Evolutionary conservation across 2,113 vertebrate genomes (phyloP), one percentile per base, ranked within the genome.

Genomic region (Zingel zingel): DNA sequence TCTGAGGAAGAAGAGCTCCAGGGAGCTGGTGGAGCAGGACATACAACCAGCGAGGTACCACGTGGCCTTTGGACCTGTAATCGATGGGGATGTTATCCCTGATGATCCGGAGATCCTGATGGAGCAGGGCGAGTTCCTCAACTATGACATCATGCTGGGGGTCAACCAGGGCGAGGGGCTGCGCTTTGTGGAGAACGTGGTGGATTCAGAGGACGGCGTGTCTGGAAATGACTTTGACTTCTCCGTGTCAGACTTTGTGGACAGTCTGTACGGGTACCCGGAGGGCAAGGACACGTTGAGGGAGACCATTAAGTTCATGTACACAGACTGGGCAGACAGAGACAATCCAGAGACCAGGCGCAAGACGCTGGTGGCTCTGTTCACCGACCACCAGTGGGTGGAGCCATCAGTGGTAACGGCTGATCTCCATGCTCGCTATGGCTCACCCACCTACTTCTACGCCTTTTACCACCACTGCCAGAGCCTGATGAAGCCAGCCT

Each of bases 381-480:
- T 99, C 89, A 99, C 98, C 0, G 98, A 99, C 88, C 98, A 99
- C 92, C 98, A 99, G 93, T 99, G 98, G 98, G 98, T 99, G 68
- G 98, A 99, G 92, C 98, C 98, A 0, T 98, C 98, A 0, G 98
- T 99, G 90, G 98, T 99, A 89, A 99, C 98, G 0, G 98, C 98
- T 0, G 98, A 99, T 87, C 96, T 99, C 53, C 98, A 99, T 0
- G 98, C 98, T 68, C 97, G 98, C 82, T 99, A 99, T 0, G 98
- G 98, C 63, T 99, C 98, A 0, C 98, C 98, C 48, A 99, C 98
- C 18, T 99, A 99, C 90, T 99, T 99, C 95, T 99, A 99, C 68
- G 98, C 98, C 94, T 99, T 99, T 93, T 99, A 99, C 90, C 98
- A 99, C 92, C 98, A 99, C 96, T 99, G 98, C 96, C 98, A 99